phyloP scores from a whole-genome alignment of 2,797 vertebrate species.

The Sus cebifrons region DNA sequence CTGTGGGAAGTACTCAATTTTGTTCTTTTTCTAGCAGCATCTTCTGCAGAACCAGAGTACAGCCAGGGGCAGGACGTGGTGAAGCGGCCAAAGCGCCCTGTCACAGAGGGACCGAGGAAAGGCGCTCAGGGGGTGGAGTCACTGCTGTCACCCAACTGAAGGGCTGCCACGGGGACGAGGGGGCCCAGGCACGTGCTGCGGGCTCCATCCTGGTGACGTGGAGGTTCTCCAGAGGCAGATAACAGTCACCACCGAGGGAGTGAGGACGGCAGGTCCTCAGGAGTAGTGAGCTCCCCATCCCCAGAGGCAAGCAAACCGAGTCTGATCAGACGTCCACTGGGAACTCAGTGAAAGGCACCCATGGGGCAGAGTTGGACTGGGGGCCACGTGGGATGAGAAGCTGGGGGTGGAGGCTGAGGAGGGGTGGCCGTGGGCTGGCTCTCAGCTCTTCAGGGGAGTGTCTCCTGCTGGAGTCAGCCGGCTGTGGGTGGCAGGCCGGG shows the following conservation, averaged over 20 bases:
- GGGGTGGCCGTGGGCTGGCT: accelerated
- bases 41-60: not conserved
- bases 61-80: not conserved
- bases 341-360: not conserved
- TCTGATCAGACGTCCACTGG: not conserved
- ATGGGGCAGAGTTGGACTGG: accelerated
- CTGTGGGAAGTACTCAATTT: accelerated
- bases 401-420: accelerated
- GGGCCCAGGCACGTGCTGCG: accelerated
- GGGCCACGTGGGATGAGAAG: accelerated
- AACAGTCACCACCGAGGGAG: accelerated
- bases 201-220: not conserved
- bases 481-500: accelerated
- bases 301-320: not conserved
- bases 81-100: accelerated
- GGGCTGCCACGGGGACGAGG: accelerated
- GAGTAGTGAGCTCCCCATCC: not conserved
- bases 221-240: not conserved
- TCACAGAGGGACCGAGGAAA: not conserved
- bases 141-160: not conserved
- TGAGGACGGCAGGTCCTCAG: accelerated
- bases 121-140: accelerated
- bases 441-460: accelerated
- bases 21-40: not conserved
- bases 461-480: no score